Evolutionary conservation across 1,140 invertebrate genomes (phyloP), one percentile per base, ranked within the genome.

Genomic region (Meloidogyne floridensis): DNA sequence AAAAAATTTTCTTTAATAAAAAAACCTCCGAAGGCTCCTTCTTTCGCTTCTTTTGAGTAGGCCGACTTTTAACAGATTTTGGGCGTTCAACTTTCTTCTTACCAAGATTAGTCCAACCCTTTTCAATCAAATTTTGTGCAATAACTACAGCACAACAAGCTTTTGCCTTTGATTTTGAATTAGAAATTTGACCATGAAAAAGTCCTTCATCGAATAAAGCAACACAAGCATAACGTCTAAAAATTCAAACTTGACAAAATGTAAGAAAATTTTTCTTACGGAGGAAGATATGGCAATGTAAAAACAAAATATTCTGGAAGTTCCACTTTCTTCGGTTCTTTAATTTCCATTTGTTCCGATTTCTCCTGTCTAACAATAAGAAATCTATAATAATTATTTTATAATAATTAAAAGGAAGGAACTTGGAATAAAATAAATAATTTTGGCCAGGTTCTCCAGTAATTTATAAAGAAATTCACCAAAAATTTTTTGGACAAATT

Each of bases 141-240:
- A 76, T 43, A 2, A 76, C 75, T 43, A 56, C 75, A 11, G 75
- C 75, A 20, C 75, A 76, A 51, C 75, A 47, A 32, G 65, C 18
- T 59, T 53, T 42, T 59, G 75, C 75, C 42, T 76, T 77, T 77
- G 56, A 65, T 11, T 77, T 77, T 20, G 75, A 77, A 42, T 54
- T 8, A 7, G 75, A n/a, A n/a, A 77, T 77, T 51, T 32, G 43
- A 8, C 75, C 75, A 42, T 77, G 75, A 20, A 65, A 18, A 71
- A 77, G 4, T 54, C 7, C 15, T 8, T 42, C 51, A 42, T 77
- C 4, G 53, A 77, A 77, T 42, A 77, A n/a, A 13, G 54, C n/a
- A 13, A 77, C 43, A 59, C 75, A 54, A 13, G 75, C 75, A 32
- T 77, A 77, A 59, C 54, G 75, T 11, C 75, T 77, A 59, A 77